A percentile compares a stretch with the other conserved stretches of the same genome.
These are phyloP conservation scores for Psilanteris sp. DNA, from an alignment of 1,140 invertebrate genomes.

Conservation along the genomic window DNA sequence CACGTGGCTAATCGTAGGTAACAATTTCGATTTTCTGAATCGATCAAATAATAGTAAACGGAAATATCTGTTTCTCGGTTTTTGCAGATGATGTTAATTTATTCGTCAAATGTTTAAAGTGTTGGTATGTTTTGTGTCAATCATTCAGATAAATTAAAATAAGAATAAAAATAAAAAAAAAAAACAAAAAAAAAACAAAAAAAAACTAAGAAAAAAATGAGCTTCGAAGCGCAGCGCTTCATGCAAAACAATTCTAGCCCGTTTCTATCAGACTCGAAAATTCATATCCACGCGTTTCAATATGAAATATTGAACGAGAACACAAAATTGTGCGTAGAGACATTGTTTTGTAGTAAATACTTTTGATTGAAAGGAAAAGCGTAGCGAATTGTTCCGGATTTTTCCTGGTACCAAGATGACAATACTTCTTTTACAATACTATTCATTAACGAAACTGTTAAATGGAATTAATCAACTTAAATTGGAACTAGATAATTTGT, in stretches of 20 bases:
- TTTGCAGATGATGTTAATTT: constrained; percentile 54
- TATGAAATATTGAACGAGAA: constrained; percentile 26
- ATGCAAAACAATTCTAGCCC: constrained; percentile 57
- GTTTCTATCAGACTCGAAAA: constrained; percentile 9
- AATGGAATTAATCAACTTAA: constrained; percentile 19
- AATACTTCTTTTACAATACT: constrained; percentile 32
- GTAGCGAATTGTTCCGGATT: neutral
- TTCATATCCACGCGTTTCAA: constrained; percentile 40
- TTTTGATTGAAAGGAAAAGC: neutral
- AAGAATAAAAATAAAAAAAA: constrained; percentile 2
- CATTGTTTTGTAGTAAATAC: constrained; percentile 20
- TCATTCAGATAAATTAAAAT: constrained; percentile 36
- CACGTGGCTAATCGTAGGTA: constrained; percentile 54
- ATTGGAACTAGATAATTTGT: constrained; percentile 23
- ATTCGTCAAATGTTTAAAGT: constrained; percentile 57
- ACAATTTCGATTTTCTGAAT: constrained; percentile 31
- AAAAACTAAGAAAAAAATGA: constrained; percentile 36
- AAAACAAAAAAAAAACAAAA: constrained; percentile 12
- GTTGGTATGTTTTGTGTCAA: constrained; percentile 60
- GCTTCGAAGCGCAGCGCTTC: constrained; percentile 53
- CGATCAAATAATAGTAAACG: constrained; percentile 29
- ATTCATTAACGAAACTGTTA: constrained; percentile 13
- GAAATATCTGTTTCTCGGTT: constrained; percentile 57
- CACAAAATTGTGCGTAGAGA: constrained; percentile 19
- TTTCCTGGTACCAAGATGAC: neutral